Percentiles rank a stretch among this genome's conserved stretches.
Conservation (phyloP, 2,797 vertebrate species). For the Pangasius djambal region DNA sequence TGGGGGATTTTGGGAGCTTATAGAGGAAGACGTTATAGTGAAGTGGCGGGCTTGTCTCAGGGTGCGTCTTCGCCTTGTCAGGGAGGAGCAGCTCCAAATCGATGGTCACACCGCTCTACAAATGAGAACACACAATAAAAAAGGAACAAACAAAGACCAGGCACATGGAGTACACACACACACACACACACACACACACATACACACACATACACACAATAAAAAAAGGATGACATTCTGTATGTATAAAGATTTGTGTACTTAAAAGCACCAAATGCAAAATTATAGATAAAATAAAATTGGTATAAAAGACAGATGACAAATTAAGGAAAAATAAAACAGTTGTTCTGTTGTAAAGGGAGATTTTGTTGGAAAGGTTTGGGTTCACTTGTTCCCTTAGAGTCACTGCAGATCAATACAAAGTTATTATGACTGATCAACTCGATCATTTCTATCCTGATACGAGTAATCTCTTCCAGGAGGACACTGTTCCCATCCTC, state of each 20-base stretch:
- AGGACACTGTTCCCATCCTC: not conserved
- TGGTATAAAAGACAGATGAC: not conserved
- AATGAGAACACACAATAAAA: slow-evolving; percentile 60
- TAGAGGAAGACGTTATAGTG: slow-evolving; percentile 80
- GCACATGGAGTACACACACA: slow-evolving; percentile 42
- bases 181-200: slow-evolving; percentile 37
- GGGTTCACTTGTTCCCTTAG: no score
- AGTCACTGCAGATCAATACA: not conserved
- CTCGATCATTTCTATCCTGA: not conserved
- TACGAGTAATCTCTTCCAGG: not conserved
- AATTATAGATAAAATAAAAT: not conserved
- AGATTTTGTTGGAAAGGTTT: not conserved
- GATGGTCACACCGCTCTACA: slow-evolving; percentile 78
- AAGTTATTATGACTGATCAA: not conserved
- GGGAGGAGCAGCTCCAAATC: slow-evolving; percentile 79
- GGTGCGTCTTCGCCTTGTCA: slow-evolving; percentile 73
- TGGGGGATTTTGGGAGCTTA: slow-evolving; percentile 71
- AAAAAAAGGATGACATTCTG: not conserved
- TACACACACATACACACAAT: not conserved
- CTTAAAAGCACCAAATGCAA: not conserved
- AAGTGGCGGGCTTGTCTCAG: slow-evolving; percentile 67
- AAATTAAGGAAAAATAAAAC: not conserved
- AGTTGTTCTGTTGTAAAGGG: not conserved
- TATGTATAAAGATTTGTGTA: not conserved
- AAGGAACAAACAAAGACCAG: slow-evolving; percentile 51